Evolutionary conservation across 2,888 invertebrate genomes (phyloP).

Genomic region (Eristalis pertinax): DNA sequence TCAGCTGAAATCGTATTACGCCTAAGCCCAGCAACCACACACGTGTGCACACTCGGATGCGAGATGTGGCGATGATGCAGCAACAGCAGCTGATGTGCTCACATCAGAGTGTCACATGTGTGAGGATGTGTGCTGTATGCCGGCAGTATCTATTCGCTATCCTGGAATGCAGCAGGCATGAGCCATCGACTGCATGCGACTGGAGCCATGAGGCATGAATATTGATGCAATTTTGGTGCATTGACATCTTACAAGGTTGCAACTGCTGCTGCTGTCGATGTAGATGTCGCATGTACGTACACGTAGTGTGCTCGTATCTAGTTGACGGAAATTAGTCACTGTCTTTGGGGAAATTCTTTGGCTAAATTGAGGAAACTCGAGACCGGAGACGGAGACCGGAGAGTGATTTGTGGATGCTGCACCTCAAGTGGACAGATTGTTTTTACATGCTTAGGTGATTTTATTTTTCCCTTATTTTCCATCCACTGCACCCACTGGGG

Average conservation of each 20-base stretch:
- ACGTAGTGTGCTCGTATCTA: slow-evolving; percentile 45
- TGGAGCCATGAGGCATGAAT: slow-evolving; percentile 51
- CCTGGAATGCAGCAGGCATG: slow-evolving; percentile 58
- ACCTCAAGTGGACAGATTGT: slow-evolving; percentile 12
- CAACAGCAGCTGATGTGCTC: slow-evolving; percentile 53
- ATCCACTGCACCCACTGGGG: neutral
- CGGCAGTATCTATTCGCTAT: slow-evolving; percentile 32
- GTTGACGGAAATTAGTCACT: slow-evolving; percentile 70
- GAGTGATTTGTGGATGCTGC: slow-evolving; percentile 37
- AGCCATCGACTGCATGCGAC: neutral
- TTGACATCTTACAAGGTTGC: slow-evolving; percentile 67
- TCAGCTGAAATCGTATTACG: slow-evolving; percentile 55
- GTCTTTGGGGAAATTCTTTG: slow-evolving; percentile 59
- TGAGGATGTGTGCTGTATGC: neutral
- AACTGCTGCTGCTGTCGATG: neutral
- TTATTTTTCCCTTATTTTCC: neutral
- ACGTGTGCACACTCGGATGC: slow-evolving; percentile 37
- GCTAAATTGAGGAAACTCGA: slow-evolving; percentile 59
- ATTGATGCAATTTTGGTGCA: slow-evolving; percentile 70
- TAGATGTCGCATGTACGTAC: no score
- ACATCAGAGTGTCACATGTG: neutral
- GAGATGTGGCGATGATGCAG: slow-evolving; percentile 38
- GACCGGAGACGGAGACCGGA: slow-evolving; percentile 30
- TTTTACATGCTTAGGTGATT: neutral
- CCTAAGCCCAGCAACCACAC: neutral